phyloP scores from a whole-genome alignment of 2,888 invertebrate genomes.

The Meghimatium bilineatum region DNA sequence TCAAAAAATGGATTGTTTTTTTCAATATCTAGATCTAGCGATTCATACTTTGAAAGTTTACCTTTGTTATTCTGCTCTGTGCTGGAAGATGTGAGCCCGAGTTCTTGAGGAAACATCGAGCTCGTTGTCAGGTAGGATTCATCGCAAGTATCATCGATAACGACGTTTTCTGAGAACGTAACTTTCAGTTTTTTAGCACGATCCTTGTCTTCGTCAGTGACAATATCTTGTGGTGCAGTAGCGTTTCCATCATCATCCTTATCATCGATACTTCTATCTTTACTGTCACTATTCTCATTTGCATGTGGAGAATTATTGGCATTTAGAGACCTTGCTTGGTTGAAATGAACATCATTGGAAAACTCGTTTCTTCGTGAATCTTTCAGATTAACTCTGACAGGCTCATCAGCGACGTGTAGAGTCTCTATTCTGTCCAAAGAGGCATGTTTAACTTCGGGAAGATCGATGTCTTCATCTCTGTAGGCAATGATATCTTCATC shows the following conservation, averaged over 20 bases:
- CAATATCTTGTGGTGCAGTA: background rate
- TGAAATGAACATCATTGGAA: background rate
- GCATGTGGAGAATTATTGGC: too few relatives aligned
- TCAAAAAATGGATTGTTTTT: slow-evolving; percentile 40
- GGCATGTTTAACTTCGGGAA: background rate
- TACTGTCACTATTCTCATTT: background rate
- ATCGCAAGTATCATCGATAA: background rate
- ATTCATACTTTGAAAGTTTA: slow-evolving; percentile 46
- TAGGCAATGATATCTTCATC: slow-evolving; percentile 8
- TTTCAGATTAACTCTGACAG: background rate
- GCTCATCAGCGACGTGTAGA: background rate
- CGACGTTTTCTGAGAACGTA: background rate
- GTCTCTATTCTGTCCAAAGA: background rate
- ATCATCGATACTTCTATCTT: background rate
- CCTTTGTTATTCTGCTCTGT: slow-evolving; percentile 5
- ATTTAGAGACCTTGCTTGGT: background rate
- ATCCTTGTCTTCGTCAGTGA: background rate
- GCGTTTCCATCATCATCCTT: background rate
- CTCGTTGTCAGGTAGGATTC: background rate
- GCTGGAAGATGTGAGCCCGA: background rate
- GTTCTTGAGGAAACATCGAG: too few relatives aligned
- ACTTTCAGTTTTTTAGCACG: background rate
- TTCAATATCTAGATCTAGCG: slow-evolving; percentile 48
- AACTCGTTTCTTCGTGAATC: background rate
- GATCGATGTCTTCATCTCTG: slow-evolving; percentile 9